Conservation (phyloP, 1,140 invertebrate species). For the Drosophila kohkoa region DNA sequence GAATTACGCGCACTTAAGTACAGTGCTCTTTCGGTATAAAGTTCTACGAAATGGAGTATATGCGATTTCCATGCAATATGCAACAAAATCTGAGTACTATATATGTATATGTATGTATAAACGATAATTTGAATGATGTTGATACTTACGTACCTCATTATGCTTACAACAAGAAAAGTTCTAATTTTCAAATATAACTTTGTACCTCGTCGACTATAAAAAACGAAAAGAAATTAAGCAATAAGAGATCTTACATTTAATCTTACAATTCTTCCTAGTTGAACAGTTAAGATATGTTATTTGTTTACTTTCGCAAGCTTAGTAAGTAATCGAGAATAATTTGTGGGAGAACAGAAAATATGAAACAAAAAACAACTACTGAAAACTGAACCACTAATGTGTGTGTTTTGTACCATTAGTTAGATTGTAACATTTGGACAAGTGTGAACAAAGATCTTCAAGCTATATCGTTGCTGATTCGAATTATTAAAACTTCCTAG, state of each 20-base stretch:
- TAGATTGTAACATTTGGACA: constrained; percentile 71
- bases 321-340: constrained; percentile 17
- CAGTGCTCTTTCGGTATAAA: constrained; percentile 29
- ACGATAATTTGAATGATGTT: constrained; percentile 74
- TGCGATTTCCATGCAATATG: constrained; percentile 27
- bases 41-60: constrained; percentile 17
- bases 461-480: constrained; percentile 65
- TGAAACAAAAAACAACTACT: constrained; percentile 1
- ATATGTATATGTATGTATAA: constrained; percentile 23
- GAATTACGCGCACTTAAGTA: constrained; percentile 13
- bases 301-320: constrained; percentile 61
- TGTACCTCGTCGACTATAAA: constrained; percentile 78
- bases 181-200: constrained; percentile 72
- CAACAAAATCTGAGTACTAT: constrained; percentile 1
- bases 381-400: constrained; percentile 48
- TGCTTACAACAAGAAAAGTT: constrained; percentile 67
- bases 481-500: constrained; percentile 63
- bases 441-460: constrained; percentile 73
- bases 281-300: constrained; percentile 66
- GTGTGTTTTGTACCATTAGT: constrained; percentile 57
- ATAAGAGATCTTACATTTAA: constrained; percentile 56
- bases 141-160: constrained; percentile 82
- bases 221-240: constrained; percentile 36
- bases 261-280: constrained; percentile 71
- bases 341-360: constrained; percentile 21